Conservation (phyloP, 2,113 vertebrate species). For the Machaerirhynchus nigripectus region DNA sequence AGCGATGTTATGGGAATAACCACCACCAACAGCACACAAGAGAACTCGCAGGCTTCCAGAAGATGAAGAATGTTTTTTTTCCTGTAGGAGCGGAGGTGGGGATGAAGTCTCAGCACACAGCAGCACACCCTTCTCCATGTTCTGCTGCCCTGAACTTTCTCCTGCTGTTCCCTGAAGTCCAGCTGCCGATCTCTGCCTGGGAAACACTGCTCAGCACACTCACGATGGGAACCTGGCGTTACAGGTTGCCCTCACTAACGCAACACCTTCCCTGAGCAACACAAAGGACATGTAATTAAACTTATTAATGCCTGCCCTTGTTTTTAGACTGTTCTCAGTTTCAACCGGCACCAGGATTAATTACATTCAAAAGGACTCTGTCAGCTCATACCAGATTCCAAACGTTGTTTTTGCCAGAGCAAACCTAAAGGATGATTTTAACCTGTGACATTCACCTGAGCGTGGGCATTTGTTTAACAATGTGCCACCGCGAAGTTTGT, state of each 20-base stretch:
- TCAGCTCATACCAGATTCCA: conserved; percentile 1
- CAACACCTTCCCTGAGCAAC: background rate
- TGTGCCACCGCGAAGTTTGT: background rate
- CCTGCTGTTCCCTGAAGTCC: accelerated
- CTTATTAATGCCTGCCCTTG: conserved; percentile 35
- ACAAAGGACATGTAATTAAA: conserved; percentile 49
- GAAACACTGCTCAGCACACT: background rate
- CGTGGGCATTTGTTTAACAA: background rate
- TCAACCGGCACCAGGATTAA: background rate
- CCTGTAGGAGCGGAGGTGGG: accelerated
- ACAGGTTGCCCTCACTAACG: background rate
- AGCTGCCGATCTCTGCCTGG: background rate
- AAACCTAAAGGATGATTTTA: background rate
- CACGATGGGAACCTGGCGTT: background rate
- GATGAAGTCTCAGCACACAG: background rate
- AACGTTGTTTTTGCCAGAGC: background rate
- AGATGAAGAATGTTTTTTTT: background rate
- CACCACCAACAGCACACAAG: background rate
- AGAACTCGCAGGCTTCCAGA: background rate
- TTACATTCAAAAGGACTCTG: conserved; percentile 2
- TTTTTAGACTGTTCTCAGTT: conserved; percentile 22
- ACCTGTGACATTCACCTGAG: background rate
- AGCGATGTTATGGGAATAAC: background rate
- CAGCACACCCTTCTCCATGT: background rate
- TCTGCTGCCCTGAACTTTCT: background rate